Evolutionary conservation across 2,113 vertebrate species (phyloP), one percentile per base, ranked within the genome.

Genomic region (Channa maculata): DNA sequence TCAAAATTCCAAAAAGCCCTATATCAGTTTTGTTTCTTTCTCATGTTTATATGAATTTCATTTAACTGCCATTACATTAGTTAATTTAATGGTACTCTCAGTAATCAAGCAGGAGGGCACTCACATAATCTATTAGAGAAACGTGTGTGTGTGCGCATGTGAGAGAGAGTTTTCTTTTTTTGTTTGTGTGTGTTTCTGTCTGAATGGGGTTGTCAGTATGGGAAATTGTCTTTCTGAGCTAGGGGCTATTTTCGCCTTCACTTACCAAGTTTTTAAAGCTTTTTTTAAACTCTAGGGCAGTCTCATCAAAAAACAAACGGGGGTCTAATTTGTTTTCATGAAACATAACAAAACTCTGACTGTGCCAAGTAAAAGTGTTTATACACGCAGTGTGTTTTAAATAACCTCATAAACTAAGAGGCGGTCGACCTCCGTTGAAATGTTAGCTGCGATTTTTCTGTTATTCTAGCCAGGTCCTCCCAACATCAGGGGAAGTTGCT

Each of bases 301-400:
- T 57, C 65, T 73, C 60, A 75, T 76, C 48, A 68, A 64, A 84
- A 88, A 83, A 76, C 38, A 74, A 83, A 86, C 67, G 73, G 45
- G 45, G 24, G 2, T 69, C 65, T 74, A 77, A 78, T 86, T 80
- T 86, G 65, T 89, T 86, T 79, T 68, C 44, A 41, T 68, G 41
- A 80, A 75, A 73, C 69, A 85, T 71, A 71, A 69, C 55, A 68
- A 51, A 59, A 54, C 46, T 59, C 51, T 58, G 33, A 45, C 65
- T 57, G 36, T 61, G 69, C 48, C 60, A 34, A 74, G 53, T 46
- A 5, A 53, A 76, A 61, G 24, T 65, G 49, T 73, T 73, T 65
- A 57, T 34, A 62, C 63, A 46, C 70, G 41, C 14, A 36, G 3
- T 50, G 33, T 75, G 14, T 63, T 38, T 71, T 77, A 53, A 71